Percentiles rank a stretch among this genome's conserved stretches.
These are phyloP conservation scores for Drosophila nr. perissopoda DNA, from an alignment of 2,888 invertebrate species.

Conservation along the genomic window DNA sequence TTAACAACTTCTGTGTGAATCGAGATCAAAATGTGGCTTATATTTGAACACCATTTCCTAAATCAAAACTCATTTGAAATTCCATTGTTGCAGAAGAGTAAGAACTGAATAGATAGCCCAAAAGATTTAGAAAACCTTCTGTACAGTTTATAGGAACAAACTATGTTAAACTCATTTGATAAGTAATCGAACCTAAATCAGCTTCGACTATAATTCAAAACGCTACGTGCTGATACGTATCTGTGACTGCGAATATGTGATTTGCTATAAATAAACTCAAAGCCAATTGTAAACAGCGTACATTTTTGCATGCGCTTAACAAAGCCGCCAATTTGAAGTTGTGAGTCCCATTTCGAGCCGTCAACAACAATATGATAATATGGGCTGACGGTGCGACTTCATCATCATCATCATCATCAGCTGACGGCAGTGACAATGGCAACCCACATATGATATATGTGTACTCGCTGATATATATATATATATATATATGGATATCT, in stretches of 20 bases:
- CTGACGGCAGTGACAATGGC: slow-evolving; percentile 23
- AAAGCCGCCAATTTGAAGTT: slow-evolving; percentile 10
- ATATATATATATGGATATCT: slow-evolving; percentile 19
- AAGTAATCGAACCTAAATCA: background rate
- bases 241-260: slow-evolving; percentile 17
- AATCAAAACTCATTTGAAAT: background rate
- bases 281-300: slow-evolving; percentile 3
- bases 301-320: slow-evolving; percentile 16
- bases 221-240: slow-evolving; percentile 35
- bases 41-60: background rate
- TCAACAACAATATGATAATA: slow-evolving; percentile 42
- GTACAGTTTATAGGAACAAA: background rate
- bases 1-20: background rate
- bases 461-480: background rate
- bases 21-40: background rate
- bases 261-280: slow-evolving; percentile 9
- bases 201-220: background rate
- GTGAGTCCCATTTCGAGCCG: slow-evolving; percentile 1
- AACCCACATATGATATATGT: slow-evolving; percentile 24
- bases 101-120: background rate
- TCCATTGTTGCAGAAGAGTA: background rate
- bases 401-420: slow-evolving; percentile 3
- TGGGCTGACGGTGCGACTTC: slow-evolving; percentile 31
- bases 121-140: background rate
- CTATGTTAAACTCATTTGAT: background rate